Evolutionary conservation across 2,888 invertebrate genomes (phyloP).

Genomic region (Sisyra terminalis): DNA sequence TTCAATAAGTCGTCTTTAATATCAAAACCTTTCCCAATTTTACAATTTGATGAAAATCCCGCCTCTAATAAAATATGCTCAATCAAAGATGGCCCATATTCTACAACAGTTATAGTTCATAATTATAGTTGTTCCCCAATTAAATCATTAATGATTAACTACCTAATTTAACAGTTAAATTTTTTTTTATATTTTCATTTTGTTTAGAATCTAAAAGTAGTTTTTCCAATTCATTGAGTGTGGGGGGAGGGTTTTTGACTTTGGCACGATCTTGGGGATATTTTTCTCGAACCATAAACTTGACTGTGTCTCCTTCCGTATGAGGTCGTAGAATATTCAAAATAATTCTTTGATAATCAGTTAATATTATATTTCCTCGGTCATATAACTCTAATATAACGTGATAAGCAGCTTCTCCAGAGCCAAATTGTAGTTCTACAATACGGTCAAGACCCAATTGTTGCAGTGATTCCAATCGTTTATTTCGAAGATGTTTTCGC

Average conservation of each 20-base stretch:
- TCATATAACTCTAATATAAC: conserved; percentile 91
- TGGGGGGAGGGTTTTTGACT: conserved; percentile 35
- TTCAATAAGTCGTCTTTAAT: conserved; percentile 40
- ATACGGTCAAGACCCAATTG: conserved; percentile 91
- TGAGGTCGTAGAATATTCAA: conserved; percentile 86
- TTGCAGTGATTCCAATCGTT: conserved; percentile 67
- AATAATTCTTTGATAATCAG: conserved; percentile 79
- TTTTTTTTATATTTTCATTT: conserved; percentile 64
- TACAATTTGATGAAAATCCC: conserved; percentile 42
- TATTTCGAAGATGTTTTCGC: conserved; percentile 91
- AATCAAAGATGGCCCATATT: conserved; percentile 81
- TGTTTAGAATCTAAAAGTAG: conserved; percentile 44
- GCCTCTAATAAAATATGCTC: conserved; percentile 71
- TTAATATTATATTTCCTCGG: conserved; percentile 86
- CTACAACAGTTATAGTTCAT: conserved; percentile 25
- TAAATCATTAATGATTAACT: conserved; percentile 12
- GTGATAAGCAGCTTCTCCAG: conserved; percentile 85
- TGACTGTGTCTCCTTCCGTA: conserved; percentile 77
- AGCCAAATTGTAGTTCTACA: conserved; percentile 89
- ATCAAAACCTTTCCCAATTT: conserved; percentile 50
- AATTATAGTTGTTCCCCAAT: conserved; percentile 6
- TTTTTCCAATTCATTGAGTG: conserved; percentile 34
- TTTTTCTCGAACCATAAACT: conserved; percentile 83
- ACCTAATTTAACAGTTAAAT: conserved; percentile 67
- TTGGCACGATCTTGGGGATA: conserved; percentile 72